Evolutionary conservation across 2,797 vertebrate genomes (phyloP), one percentile per base, ranked within the genome.

Genomic region (Pyrrhura leucotis): DNA sequence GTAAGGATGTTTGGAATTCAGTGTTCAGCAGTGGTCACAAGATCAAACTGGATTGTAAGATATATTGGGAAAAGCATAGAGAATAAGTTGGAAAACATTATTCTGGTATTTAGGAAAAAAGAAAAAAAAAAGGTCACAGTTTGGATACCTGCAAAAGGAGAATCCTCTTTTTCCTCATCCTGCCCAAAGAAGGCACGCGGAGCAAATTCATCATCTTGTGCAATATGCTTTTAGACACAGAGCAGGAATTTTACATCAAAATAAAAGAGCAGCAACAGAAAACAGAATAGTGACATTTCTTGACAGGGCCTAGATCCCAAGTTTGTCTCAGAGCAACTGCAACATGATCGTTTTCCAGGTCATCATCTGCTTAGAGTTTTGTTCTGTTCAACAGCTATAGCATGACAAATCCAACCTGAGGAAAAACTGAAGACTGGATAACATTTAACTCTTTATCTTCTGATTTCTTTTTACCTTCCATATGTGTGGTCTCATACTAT

Each of bases 271-370:
- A 86, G 53, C 45, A 79, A 66, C 19, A 66, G 78, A 50, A 82
- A 76, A 26, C 50, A 79, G 53, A 65, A 51, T 81, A 20, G 45
- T 91, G 62, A 53, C 29, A 31, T 69, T 79, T 82, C 42, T 58
- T 95, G 67, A 88, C 68, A 54, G 50, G 26, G 54, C 56, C 79
- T 91, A 45, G 29, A 50, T 95, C 19, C 51, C 44, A 66, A 58
- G 61, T 89, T 85, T 89, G 42, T 76, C 68, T 76, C 75, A 63
- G 56, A 95, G 74, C 78, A 80, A 18, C 85, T 91, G 90, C 71
- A 93, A 7, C 68, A 65, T 62, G 50, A 29, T 62, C 1, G 0
- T 89, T 91, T 93, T 94, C 47, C 75, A 91, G 68, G 68, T 89
- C 65, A 76, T 82, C 72, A 63, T 83, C 85, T 94, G 59, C 62